Conservation (phyloP, 2,113 vertebrate genomes). For the Trogon melanurus region DNA sequence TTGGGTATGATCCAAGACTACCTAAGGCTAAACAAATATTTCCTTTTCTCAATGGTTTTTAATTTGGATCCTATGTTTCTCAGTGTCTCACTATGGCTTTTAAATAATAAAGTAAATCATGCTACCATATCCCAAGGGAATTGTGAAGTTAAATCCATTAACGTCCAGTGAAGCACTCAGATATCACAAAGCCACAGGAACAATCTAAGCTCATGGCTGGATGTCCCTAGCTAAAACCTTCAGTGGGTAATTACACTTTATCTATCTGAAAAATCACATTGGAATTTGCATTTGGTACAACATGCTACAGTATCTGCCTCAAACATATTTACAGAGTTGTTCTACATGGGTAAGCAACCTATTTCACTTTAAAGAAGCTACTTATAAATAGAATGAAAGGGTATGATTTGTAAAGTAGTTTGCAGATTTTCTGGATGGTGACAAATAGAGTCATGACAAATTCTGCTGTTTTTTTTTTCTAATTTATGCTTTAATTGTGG, state of each 20-base stretch:
- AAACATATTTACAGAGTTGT: not conserved
- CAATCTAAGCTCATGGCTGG: not conserved
- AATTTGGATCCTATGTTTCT: not conserved
- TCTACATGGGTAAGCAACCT: not conserved
- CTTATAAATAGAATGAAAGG: not conserved
- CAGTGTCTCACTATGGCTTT: not conserved
- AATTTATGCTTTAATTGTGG: not conserved
- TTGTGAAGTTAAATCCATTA: not conserved
- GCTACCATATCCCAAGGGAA: not conserved
- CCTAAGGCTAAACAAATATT: not conserved
- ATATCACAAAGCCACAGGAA: not conserved
- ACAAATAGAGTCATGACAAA: not conserved
- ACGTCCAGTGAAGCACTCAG: not conserved
- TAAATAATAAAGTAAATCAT: not conserved
- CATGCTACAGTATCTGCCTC: not conserved
- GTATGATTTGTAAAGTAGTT: not conserved
- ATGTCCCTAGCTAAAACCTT: not conserved
- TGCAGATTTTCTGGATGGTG: not conserved
- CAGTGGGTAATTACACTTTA: not conserved
- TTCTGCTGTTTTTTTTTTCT: not conserved
- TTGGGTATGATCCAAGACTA: not conserved
- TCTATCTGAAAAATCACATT: not conserved
- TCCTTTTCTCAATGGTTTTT: not conserved
- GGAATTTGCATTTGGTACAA: not conserved
- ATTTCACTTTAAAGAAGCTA: not conserved